Base-by-base conservation (phyloP, 1,140 invertebrate genomes). In the Leptinotarsa defecta region DNA sequence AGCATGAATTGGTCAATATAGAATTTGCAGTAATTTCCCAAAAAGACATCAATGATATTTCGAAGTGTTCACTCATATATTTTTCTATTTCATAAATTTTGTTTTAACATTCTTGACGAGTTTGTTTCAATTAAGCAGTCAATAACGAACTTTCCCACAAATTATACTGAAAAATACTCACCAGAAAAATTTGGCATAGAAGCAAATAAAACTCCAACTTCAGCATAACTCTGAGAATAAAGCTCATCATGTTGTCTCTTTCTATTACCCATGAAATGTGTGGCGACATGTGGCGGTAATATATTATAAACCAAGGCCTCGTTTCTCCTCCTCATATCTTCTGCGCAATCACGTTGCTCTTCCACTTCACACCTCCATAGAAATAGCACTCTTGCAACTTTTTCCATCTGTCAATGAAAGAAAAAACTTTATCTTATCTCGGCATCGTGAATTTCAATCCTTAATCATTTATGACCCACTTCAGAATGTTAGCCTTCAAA, bases 101-200 rank as follows among this genome's bases (percentile, higher is more conserved):
- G 5, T 34, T 34, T 6, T 1, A 5, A 6, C 5, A 6, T 6
- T 6, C 27, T 34, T 43, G 34, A 3, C 1, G 8, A 43, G 34
- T 11, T 43, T 43, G 8, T 11, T 34, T 43, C 8, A 43, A 43
- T 43, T 0, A 43, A 2, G 34, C 34, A 43, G 0, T 11, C 34
- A 11, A 43, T 43, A 3, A 43, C 0, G 0, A 11, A 43, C 34
- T 43, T 11, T 1, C 34, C 1, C 34, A 43, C 34, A 43, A 43
- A 3, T 43, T 43, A 0, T 43, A 43, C 2, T 11, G 8, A 11
- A 43, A 57, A 70, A 15, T 75, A 48, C 61, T 68, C 74, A 94
- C 93, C 93, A 81, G 93, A 91, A 86, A 97, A 98, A 86, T 97
- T 97, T 52, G 96, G 96, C 95, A 98, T 98, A 64, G 95, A 96